Percentiles rank a stretch among this genome's conserved stretches.
Evolutionary conservation across 1,140 invertebrate genomes (phyloP).

Genomic region (Battus philenor): DNA sequence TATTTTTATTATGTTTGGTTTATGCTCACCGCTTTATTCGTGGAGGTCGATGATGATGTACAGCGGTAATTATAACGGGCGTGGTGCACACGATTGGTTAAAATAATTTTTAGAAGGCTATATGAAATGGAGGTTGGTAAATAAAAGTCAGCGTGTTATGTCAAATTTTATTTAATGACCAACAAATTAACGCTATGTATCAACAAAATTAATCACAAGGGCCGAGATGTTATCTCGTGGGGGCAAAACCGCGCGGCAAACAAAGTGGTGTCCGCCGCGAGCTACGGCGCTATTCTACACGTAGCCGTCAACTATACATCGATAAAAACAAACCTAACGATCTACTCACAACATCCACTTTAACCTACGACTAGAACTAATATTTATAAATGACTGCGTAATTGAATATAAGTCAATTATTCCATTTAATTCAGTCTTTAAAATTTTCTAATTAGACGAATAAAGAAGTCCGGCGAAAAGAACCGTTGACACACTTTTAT

Average conservation of each 20-base stretch:
- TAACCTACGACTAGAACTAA: constrained; percentile 37
- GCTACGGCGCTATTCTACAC: constrained; percentile 19
- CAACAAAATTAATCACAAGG: constrained; percentile 73
- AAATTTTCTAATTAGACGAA: constrained; percentile 61
- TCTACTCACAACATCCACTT: constrained; percentile 23
- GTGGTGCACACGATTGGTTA: too few species aligned
- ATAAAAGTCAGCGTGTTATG: constrained; percentile 35
- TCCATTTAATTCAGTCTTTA: constrained; percentile 71
- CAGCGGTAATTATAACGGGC: too few species aligned
- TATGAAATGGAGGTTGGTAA: too few species aligned
- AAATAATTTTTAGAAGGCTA: too few species aligned
- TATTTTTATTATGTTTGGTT: too few species aligned
- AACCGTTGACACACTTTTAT: constrained; percentile 30
- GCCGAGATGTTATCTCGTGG: constrained; percentile 59
- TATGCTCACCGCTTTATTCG: too few species aligned
- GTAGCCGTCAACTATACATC: constrained; percentile 14
- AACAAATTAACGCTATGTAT: constrained; percentile 60
- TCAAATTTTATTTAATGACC: constrained; percentile 61
- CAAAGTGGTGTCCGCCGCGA: constrained; percentile 7
- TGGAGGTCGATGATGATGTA: too few species aligned
- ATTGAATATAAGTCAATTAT: constrained; percentile 66
- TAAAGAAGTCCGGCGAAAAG: constrained; percentile 38
- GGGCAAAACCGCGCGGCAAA: constrained; percentile 28
- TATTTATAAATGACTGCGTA: constrained; percentile 61
- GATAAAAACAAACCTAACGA: constrained; percentile 26